Base-by-base conservation (phyloP, 2,797 vertebrate species). In the Oryzias dopingdopingensis region DNA sequence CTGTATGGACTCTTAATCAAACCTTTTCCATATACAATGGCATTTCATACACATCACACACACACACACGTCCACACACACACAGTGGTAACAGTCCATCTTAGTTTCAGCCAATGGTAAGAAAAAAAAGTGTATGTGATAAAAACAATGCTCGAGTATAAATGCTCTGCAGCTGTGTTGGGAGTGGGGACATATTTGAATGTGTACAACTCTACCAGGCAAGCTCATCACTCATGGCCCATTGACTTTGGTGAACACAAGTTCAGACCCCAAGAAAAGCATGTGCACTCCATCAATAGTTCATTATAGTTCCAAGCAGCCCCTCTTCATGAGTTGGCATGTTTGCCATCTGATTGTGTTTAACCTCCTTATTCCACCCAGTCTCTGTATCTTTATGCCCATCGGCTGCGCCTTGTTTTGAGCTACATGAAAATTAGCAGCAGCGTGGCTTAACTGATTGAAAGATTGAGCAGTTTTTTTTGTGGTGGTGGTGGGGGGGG, bases 311-410 rank as follows among this genome's bases (percentile, higher is more conserved):
- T 80, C 71, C 67, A 65, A 81, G 72, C 63, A 72, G 74, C 76
- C 59, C 75, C 85, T 81, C 81, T 67, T 80, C 67, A 77, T 50
- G 72, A 85, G 74, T 65, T 61, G 79, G 63, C 65, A 73, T 52
- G 73, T 82, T 74, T 82, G 65, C 80, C 81, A 80, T 88, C 77
- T 86, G 84, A 86, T 80, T 76, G 71, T 72, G 68, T 84, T 88
- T 81, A 85, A 61, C 53, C 49, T 29, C 42, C 20, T 58, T 26
- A 51, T 60, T 40, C 60, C 20, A 41, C 44, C 51, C 42, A 26
- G 40, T 24, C 47, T 60, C 48, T 62, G 48, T 53, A 32, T 61
- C 67, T 77, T 71, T 67, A 55, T 52, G 47, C 69, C 74, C 65
- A 69, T 83, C 72, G 63, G 49, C 65, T 67, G 42, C 41, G 55